Percentiles rank a stretch among this genome's conserved stretches.
These are phyloP conservation scores for Ceyx cyanopectus DNA, from an alignment of 2,113 vertebrate species.

Conservation along the genomic window DNA sequence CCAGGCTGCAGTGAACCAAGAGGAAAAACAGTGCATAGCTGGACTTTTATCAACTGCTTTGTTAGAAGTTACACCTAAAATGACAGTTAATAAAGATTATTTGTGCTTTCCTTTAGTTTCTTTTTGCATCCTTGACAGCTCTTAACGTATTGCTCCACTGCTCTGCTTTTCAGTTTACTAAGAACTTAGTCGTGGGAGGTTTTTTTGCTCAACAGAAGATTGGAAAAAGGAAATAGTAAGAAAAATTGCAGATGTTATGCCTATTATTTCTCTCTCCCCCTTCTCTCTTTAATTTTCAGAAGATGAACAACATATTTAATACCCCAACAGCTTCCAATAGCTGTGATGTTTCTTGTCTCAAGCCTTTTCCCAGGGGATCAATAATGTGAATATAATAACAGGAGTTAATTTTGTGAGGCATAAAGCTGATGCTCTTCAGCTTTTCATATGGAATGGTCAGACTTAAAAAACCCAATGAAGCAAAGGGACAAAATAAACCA, in stretches of 20 bases:
- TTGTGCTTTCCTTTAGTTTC: neutral
- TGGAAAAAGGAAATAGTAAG: neutral
- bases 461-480: neutral
- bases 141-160: neutral
- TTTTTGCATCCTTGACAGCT: neutral
- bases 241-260: neutral
- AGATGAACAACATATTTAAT: neutral
- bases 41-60: neutral
- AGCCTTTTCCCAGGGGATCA: neutral
- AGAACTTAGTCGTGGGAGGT: neutral
- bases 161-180: neutral
- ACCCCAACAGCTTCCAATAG: neutral
- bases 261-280: neutral
- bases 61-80: slow-evolving; percentile 3
- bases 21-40: neutral
- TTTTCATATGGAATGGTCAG: neutral
- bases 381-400: neutral
- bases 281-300: neutral
- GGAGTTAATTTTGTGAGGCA: neutral
- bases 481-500: neutral
- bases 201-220: neutral
- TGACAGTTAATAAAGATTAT: neutral
- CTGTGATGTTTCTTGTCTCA: neutral
- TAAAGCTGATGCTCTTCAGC: neutral
- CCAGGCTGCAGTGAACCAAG: neutral